Conservation (phyloP, 1,140 invertebrate genomes). For the Ooceraea biroi region DNA sequence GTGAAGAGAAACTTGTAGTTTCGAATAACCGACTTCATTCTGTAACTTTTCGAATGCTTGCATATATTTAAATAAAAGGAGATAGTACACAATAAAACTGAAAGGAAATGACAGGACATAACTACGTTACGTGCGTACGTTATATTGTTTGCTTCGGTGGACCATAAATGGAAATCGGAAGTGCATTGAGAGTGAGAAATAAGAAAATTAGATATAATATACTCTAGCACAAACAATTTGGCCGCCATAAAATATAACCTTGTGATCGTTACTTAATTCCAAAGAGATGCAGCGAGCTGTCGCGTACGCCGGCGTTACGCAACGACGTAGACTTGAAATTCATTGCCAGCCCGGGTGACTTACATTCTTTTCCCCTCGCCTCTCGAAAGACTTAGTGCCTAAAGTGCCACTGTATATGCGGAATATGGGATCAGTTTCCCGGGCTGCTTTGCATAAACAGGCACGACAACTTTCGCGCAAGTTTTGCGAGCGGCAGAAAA, state of each 20-base stretch:
- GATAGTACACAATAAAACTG: too few relatives aligned
- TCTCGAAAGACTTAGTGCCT: conserved; percentile 62
- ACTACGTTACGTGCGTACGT: too few relatives aligned
- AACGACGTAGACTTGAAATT: conserved; percentile 66
- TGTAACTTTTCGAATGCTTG: too few relatives aligned
- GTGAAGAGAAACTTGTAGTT: too few relatives aligned
- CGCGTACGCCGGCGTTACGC: conserved; percentile 47
- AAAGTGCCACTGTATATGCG: conserved; percentile 60
- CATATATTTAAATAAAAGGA: too few relatives aligned
- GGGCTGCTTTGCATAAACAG: conserved; percentile 66
- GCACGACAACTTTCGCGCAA: conserved; percentile 40
- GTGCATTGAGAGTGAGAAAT: neutral
- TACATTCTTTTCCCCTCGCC: conserved; percentile 58
- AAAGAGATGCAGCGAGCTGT: conserved; percentile 23
- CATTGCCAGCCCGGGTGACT: conserved; percentile 58
- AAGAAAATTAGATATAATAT: neutral
- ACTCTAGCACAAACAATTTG: conserved; percentile 8
- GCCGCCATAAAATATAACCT: conserved; percentile 21
- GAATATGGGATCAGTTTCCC: conserved; percentile 70
- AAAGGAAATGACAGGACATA: too few relatives aligned
- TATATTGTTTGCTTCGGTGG: too few relatives aligned
- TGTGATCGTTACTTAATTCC: neutral
- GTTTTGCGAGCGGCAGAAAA: conserved; percentile 44
- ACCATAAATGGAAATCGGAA: too few relatives aligned
- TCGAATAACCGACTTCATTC: too few relatives aligned